These are phyloP conservation scores for Zaprionus gabonicus DNA, from an alignment of 1,140 invertebrate species.

Conservation along the genomic window DNA sequence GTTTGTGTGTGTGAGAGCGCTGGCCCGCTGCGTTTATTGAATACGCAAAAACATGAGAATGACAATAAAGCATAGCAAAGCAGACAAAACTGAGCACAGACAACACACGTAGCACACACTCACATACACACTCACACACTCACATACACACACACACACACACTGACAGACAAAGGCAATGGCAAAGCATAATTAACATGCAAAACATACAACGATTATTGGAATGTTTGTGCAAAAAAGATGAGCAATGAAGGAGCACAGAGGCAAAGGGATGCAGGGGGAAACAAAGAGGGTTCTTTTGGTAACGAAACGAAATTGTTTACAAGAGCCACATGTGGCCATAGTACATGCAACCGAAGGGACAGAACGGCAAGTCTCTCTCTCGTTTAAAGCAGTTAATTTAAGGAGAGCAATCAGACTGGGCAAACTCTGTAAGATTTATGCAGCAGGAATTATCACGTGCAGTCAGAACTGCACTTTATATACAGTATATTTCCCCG, in stretches of 20 bases:
- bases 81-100: constrained; percentile 32
- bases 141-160: constrained; percentile 25
- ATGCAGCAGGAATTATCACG: background rate
- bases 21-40: constrained; percentile 69
- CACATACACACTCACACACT: constrained; percentile 13
- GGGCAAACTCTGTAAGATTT: background rate
- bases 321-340: constrained; percentile 36
- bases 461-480: background rate
- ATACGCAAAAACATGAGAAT: constrained; percentile 77
- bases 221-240: constrained; percentile 55
- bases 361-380: background rate
- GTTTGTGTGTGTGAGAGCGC: constrained; percentile 9
- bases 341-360: constrained; percentile 2
- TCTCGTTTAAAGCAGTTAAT: background rate
- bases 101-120: constrained; percentile 22
- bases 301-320: constrained; percentile 35
- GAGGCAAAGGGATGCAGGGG: background rate
- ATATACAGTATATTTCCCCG: background rate
- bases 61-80: constrained; percentile 63
- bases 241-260: background rate
- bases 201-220: constrained; percentile 77
- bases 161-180: constrained; percentile 18
- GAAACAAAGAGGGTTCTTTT: background rate
- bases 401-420: background rate
- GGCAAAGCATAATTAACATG: constrained; percentile 71